Percentiles rank a stretch among this genome's conserved stretches.
Conservation (phyloP, 92 coral and sea anemone genomes). For the Metridium senile region DNA sequence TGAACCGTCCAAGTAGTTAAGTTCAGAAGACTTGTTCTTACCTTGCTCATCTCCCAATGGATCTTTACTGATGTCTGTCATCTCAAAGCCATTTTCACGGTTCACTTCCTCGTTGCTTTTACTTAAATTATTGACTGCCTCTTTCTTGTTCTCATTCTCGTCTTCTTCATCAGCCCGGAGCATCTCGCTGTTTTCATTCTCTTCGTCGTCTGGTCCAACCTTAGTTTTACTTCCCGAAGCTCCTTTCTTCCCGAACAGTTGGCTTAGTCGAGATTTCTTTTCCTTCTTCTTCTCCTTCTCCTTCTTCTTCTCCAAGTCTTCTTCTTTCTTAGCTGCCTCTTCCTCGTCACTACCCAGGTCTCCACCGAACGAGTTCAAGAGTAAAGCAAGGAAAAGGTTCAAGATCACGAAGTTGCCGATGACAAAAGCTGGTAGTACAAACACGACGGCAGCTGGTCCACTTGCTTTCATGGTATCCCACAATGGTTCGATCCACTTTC, state of each 20-base stretch:
- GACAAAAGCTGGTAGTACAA: constrained; percentile 88
- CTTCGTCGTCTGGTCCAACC: constrained; percentile 88
- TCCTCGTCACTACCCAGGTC: constrained; percentile 76
- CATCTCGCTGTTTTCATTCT: constrained; percentile 65
- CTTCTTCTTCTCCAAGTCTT: constrained; percentile 51
- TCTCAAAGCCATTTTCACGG: constrained; percentile 51
- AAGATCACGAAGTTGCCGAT: constrained; percentile 95
- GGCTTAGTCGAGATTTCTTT: constrained; percentile 27
- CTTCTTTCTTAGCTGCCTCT: constrained; percentile 67
- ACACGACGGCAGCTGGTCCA: constrained; percentile 62
- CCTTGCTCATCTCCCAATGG: constrained; percentile 2
- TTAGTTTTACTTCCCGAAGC: constrained; percentile 83
- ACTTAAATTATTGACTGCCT: constrained; percentile 61
- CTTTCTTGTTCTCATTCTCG: constrained; percentile 63
- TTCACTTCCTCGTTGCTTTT: constrained; percentile 49
- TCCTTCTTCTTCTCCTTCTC: constrained; percentile 53
- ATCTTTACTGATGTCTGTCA: constrained; percentile 33
- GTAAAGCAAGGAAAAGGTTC: constrained; percentile 93
- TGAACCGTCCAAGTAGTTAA: no score
- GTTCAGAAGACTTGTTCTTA: no score
- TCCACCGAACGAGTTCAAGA: constrained; percentile 95
- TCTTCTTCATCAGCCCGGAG: constrained; percentile 68
- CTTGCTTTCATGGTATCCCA: constrained; percentile 93
- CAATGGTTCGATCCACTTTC: constrained; percentile 97
- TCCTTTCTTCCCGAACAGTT: constrained; percentile 53